Percentiles rank a stretch among this genome's conserved stretches.
Evolutionary conservation across 1,140 invertebrate genomes (phyloP).

Genomic region (Brachionus sp.): DNA sequence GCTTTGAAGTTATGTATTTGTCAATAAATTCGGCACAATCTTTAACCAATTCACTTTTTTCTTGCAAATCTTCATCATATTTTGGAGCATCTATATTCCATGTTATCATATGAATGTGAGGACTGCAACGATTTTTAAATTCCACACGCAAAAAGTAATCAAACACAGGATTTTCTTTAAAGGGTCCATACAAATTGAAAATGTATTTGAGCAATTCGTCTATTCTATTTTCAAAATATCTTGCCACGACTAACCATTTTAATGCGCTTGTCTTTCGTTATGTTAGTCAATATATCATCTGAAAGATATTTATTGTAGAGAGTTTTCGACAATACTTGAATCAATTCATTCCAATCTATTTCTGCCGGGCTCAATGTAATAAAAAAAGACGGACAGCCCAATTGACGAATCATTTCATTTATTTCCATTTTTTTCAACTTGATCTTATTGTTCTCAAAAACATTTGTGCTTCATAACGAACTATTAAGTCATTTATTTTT

Average conservation of each 20-base stretch:
- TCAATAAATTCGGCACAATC: no score
- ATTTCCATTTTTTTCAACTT: not conserved
- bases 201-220: not conserved
- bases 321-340: not conserved
- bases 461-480: not conserved
- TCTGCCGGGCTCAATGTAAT: not conserved
- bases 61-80: not conserved
- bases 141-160: constrained; percentile 1
- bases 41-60: no score
- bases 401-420: constrained; percentile 7
- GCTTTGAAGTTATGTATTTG: no score
- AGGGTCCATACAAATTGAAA: not conserved
- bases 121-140: not conserved
- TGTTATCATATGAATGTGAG: not conserved
- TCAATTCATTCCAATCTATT: not conserved
- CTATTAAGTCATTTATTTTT: not conserved
- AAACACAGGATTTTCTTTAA: no score
- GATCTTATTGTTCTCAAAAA: not conserved
- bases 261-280: not conserved
- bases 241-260: not conserved
- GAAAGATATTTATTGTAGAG: not conserved
- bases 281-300: not conserved
- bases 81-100: constrained; percentile 7
- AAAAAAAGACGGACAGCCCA: not conserved
- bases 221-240: no score